A percentile compares a stretch with the other conserved stretches of the same genome.
Evolutionary conservation across 2,113 vertebrate species (phyloP).

Genomic region (Sinocyclocheilus maitianheensis): DNA sequence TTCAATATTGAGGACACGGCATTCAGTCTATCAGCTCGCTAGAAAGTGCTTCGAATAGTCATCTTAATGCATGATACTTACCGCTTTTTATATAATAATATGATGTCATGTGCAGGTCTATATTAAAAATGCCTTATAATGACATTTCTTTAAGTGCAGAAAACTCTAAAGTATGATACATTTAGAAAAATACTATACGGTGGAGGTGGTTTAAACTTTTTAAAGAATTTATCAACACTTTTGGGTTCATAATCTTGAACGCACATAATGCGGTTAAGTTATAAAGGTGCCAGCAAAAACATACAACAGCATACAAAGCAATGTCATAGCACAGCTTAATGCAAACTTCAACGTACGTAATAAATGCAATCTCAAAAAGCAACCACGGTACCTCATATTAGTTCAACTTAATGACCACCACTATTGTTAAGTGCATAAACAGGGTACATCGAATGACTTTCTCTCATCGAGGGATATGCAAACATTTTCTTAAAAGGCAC

Average conservation of each 20-base stretch:
- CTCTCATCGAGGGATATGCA: slow-evolving; percentile 56
- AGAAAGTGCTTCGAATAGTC: slow-evolving; percentile 80
- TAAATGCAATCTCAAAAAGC: slow-evolving; percentile 86
- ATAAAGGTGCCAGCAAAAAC: slow-evolving; percentile 44
- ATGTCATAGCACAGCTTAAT: slow-evolving; percentile 51
- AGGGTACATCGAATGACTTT: slow-evolving; percentile 49
- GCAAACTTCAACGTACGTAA: slow-evolving; percentile 80
- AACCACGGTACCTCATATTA: slow-evolving; percentile 83
- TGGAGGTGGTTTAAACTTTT: slow-evolving; percentile 19
- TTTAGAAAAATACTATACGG: slow-evolving; percentile 41
- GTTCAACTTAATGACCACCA: slow-evolving; percentile 80
- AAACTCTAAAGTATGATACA: slow-evolving; percentile 47
- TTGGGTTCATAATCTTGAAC: slow-evolving; percentile 1
- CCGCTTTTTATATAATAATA: slow-evolving; percentile 51
- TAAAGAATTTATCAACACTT: slow-evolving; percentile 24
- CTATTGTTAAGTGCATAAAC: slow-evolving; percentile 54
- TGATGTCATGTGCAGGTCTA: slow-evolving; percentile 46
- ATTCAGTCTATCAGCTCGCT: slow-evolving; percentile 55
- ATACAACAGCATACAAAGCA: slow-evolving; percentile 52
- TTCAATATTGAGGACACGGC: slow-evolving; percentile 51
- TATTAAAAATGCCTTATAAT: slow-evolving; percentile 79
- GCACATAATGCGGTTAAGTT: slow-evolving; percentile 22
- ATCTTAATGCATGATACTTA: slow-evolving; percentile 65
- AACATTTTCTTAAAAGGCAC: slow-evolving; percentile 59
- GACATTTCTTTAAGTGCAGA: slow-evolving; percentile 86